These are phyloP conservation scores for Catalaphyllia jardinei DNA, from an alignment of 64 coral and sea anemone genomes.

Conservation along the genomic window DNA sequence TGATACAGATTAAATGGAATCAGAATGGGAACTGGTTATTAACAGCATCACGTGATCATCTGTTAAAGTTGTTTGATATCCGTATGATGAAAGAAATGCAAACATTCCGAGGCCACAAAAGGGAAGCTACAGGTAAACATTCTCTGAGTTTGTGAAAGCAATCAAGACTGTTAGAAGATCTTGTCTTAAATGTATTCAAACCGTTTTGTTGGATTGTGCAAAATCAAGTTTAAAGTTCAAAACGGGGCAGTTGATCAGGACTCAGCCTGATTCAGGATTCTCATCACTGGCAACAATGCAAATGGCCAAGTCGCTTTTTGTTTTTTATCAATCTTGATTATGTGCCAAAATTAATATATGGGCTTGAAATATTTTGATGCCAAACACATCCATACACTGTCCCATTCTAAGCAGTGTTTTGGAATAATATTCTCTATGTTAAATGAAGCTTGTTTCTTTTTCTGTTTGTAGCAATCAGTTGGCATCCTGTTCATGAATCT, in stretches of 20 bases:
- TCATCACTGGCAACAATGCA: too few relatives aligned
- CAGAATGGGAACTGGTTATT: conserved; percentile 98
- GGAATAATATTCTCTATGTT: neutral
- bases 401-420: too few relatives aligned
- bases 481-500: conserved; percentile 96
- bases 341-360: too few relatives aligned
- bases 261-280: too few relatives aligned
- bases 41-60: conserved; percentile 95
- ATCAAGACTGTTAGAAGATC: too few relatives aligned
- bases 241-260: neutral
- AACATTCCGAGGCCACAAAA: conserved; percentile 90
- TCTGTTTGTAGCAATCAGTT: conserved; percentile 74
- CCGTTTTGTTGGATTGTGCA: too few relatives aligned
- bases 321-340: too few relatives aligned
- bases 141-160: neutral
- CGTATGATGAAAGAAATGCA: conserved; percentile 99
- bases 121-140: conserved; percentile 87
- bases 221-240: too few relatives aligned
- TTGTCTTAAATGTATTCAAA: too few relatives aligned
- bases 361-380: too few relatives aligned
- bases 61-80: conserved; percentile 97
- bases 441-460: neutral
- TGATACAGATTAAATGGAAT: conserved; percentile 98
- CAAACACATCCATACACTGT: too few relatives aligned
- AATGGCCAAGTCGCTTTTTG: too few relatives aligned